These are phyloP conservation scores for Adelges cooleyi DNA, from an alignment of 1,140 invertebrate genomes.

Conservation along the genomic window DNA sequence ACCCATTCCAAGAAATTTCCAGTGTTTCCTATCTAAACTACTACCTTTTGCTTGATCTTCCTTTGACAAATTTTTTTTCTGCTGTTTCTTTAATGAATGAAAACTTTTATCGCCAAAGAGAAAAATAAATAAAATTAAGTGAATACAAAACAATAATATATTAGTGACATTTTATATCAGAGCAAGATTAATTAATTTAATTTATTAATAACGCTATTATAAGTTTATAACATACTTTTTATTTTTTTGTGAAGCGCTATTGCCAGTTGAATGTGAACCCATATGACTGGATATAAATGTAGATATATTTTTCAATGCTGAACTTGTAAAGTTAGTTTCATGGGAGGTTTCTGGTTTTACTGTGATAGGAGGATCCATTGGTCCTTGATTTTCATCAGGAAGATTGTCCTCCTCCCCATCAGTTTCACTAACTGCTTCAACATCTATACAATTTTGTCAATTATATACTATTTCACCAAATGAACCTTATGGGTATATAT, in stretches of 20 bases:
- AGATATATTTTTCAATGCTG: slow-evolving; percentile 34
- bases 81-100: slow-evolving; percentile 54
- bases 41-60: slow-evolving; percentile 37
- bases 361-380: background rate
- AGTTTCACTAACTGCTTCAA: slow-evolving; percentile 60
- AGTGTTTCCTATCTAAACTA: slow-evolving; percentile 61
- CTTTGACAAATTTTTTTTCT: slow-evolving; percentile 36
- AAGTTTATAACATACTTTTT: background rate
- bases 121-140: background rate
- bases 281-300: slow-evolving; percentile 30
- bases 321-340: slow-evolving; percentile 33
- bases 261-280: slow-evolving; percentile 6
- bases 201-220: too few relatives aligned
- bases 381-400: background rate
- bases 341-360: slow-evolving; percentile 39
- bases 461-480: too few relatives aligned
- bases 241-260: background rate
- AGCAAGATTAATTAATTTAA: too few relatives aligned
- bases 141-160: too few relatives aligned
- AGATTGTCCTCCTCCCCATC: slow-evolving; percentile 52
- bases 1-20: slow-evolving; percentile 46
- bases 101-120: slow-evolving; percentile 41
- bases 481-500: too few relatives aligned
- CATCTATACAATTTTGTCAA: too few relatives aligned
- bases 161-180: too few relatives aligned